Evolutionary conservation across 2,888 invertebrate genomes (phyloP), one percentile per base, ranked within the genome.

Genomic region (Nemoura dubitans): DNA sequence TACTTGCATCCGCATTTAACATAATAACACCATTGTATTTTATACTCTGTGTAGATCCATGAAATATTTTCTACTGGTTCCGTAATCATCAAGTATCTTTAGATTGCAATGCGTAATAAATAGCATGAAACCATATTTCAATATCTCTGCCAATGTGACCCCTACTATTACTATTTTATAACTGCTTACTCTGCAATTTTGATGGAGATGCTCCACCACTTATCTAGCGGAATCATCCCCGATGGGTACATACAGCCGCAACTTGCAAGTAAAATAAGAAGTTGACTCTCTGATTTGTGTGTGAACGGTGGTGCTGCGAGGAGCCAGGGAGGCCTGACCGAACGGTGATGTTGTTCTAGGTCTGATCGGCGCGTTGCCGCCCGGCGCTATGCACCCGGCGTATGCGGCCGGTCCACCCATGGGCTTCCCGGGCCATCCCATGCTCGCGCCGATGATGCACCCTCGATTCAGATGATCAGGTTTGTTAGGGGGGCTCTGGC

Each of bases 391-490:
- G 92, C 91, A 92, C 91, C 92, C 92, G 91, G 92, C 92, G 88
- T 88, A 88, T 25, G 87, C 86, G 10, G 87, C 86, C 21, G 84
- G 84, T 7, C 88, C 88, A 16, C 93, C 93, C 89, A 92, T 92
- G 91, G 92, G 91, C 87, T 93, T 93, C 90, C 93, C 92, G 87
- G 93, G 92, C 89, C 92, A 91, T 89, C 92, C 92, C 88, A 92
- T 92, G 91, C 90, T 93, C 90, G 92, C 94, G 89, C 94, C 93
- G 88, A 94, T 95, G 94, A 96, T 97, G 96, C 96, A 96, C 92
- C 97, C 96, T 89, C 95, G 97, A 92, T 97, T 94, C 94, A 96
- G 97, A 94, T 97, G 96, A 96, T 95, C 95, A 92, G 94, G 94
- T 91, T 91, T 92, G 88, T 91, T 91, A 91, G 92, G 92, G 92